phyloP scores from a whole-genome alignment of 2,113 vertebrate species.

The Romanogobio albipinnatus region DNA sequence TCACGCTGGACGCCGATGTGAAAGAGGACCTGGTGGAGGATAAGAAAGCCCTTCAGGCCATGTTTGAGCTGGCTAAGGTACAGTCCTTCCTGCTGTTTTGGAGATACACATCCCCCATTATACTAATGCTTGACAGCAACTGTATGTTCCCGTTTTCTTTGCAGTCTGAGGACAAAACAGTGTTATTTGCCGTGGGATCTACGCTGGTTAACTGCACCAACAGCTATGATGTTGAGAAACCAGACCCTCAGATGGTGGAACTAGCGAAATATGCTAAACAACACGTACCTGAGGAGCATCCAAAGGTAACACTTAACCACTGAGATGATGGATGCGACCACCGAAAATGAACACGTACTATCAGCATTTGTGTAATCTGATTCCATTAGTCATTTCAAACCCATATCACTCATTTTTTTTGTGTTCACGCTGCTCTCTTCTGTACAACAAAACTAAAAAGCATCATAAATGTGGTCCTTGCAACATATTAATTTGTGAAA shows the following conservation, averaged over 20 bases:
- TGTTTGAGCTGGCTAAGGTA: slow-evolving; percentile 91
- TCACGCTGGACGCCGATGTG: slow-evolving; percentile 95
- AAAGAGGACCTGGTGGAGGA: slow-evolving; percentile 96
- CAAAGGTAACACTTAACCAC: slow-evolving; percentile 80
- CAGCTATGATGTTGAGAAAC: slow-evolving; percentile 93
- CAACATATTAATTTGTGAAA: neutral
- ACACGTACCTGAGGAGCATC: slow-evolving; percentile 94
- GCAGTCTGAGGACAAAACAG: slow-evolving; percentile 91
- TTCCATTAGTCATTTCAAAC: neutral
- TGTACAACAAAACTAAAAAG: neutral
- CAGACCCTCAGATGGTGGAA: slow-evolving; percentile 94
- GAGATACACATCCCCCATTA: neutral
- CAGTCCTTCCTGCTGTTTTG: neutral
- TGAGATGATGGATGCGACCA: neutral
- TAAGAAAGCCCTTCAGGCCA: slow-evolving; percentile 85
- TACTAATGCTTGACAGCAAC: neutral
- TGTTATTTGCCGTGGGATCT: slow-evolving; percentile 91
- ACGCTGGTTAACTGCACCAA: slow-evolving; percentile 96
- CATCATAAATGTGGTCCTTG: neutral
- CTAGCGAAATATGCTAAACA: slow-evolving; percentile 97
- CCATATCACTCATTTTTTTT: neutral
- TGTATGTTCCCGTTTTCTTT: slow-evolving; percentile 36
- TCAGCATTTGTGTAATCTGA: neutral
- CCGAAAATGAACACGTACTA: neutral
- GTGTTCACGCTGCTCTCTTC: neutral